These are phyloP conservation scores for Taphrorychus bicolor DNA, from an alignment of 2,888 invertebrate species.

Conservation along the genomic window DNA sequence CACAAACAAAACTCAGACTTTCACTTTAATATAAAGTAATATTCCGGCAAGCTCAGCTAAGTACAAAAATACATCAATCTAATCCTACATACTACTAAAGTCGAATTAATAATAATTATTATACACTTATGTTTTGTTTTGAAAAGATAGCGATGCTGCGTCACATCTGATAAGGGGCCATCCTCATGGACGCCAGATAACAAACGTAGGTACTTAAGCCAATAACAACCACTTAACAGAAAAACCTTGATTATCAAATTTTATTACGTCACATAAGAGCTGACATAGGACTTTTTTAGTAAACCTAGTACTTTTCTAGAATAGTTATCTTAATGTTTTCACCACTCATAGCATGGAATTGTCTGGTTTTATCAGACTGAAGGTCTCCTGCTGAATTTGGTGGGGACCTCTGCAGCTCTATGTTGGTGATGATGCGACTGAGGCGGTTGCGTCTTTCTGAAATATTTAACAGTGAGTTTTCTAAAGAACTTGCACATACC, in stretches of 20 bases:
- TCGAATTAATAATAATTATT: too few species aligned
- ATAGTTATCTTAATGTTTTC: conserved; percentile 7
- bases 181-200: too few species aligned
- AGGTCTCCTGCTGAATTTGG: neutral
- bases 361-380: neutral
- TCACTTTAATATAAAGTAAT: neutral
- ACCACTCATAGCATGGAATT: neutral
- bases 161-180: neutral
- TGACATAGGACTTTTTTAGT: neutral
- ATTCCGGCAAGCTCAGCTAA: neutral
- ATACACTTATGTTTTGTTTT: too few species aligned
- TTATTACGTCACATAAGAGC: too few species aligned
- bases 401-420: conserved; percentile 6
- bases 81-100: too few species aligned
- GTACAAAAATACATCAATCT: neutral
- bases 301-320: neutral
- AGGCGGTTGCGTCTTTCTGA: conserved; percentile 6
- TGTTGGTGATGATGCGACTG: conserved; percentile 11
- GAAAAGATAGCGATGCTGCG: neutral
- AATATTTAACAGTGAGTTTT: neutral
- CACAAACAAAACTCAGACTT: too few species aligned
- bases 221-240: neutral
- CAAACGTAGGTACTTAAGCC: neutral
- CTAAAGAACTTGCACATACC: too few species aligned
- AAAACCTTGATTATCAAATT: too few species aligned